phyloP scores from a whole-genome alignment of 1,140 invertebrate genomes.

The Zaprionus vittiger region DNA sequence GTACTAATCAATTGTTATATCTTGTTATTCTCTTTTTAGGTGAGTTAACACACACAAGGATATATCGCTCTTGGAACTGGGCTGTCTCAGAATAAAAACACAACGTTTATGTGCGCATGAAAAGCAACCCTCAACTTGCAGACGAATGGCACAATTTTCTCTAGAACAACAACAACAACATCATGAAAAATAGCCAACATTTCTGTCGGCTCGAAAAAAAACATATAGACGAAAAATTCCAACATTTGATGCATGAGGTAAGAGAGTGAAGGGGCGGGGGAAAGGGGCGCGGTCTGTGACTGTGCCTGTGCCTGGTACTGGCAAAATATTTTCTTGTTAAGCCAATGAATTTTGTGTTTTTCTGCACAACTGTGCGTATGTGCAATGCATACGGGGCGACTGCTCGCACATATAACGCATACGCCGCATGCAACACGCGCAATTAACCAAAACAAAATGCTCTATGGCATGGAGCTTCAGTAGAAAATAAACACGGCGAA shows the following conservation, averaged over 20 bases:
- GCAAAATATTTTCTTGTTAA: constrained; percentile 60
- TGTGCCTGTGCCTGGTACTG: constrained; percentile 37
- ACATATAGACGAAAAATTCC: constrained; percentile 46
- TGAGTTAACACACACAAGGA: constrained; percentile 16
- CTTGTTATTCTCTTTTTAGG: constrained; percentile 34
- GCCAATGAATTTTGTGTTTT: neutral
- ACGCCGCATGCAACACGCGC: constrained; percentile 75
- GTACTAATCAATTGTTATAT: constrained; percentile 25
- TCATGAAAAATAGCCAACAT: constrained; percentile 48
- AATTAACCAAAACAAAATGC: constrained; percentile 79
- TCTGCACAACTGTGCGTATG: constrained; percentile 66
- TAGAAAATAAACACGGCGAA: constrained; percentile 36
- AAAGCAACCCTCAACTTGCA: constrained; percentile 22
- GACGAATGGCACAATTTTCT: constrained; percentile 48
- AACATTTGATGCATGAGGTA: constrained; percentile 55
- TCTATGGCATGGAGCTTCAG: constrained; percentile 45
- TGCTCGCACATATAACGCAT: constrained; percentile 56
- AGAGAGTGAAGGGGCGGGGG: neutral
- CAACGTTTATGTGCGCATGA: neutral
- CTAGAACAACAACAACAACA: constrained; percentile 16
- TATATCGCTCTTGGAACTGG: constrained; percentile 4
- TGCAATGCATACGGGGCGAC: constrained; percentile 43
- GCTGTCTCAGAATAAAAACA: neutral
- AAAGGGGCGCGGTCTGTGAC: neutral
- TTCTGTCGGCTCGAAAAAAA: constrained; percentile 34